Base-by-base conservation (phyloP, 2,797 vertebrate genomes). In the Macropodus opercularis region DNA sequence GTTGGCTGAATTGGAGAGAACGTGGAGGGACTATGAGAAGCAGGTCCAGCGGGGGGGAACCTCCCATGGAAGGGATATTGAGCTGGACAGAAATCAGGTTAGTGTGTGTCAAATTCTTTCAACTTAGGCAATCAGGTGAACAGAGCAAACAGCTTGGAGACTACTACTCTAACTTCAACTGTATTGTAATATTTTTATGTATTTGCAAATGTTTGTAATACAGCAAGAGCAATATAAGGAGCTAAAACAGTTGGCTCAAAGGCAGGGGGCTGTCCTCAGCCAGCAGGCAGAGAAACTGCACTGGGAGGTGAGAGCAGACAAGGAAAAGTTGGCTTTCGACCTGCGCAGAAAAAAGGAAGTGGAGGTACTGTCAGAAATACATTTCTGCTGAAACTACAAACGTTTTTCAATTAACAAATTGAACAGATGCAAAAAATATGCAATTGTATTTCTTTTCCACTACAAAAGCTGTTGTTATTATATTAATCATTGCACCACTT, bases 61-160 rank as follows among this genome's bases (percentile, higher is more conserved):
- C 8, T 51, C 39, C 19, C 85, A 47, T 69, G 88, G 83, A 18
- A 85, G 63, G 60, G 87, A 72, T 36, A 62, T 97, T 34, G 85
- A 95, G 51, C 89, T 99, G 55, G 87, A 86, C 73, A 91, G 92
- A 69, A 90, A 81, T 68, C 96, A 99, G 95, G 98, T 98, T 69
- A 91, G 69, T 14, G 8, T 40, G 41, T 35, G 22, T 52, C 29
- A 31, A 27, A 68, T n/a, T n/a, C n/a, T n/a, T n/a, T n/a, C n/a
- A n/a, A n/a, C n/a, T n/a, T n/a, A n/a, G n/a, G n/a, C n/a, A n/a
- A n/a, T n/a, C n/a, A n/a, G 29, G 29, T 31, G 24, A 26, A 26
- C 24, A 26, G 24, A 26, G 24, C 24, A 26, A 26, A 26, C 7
- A 7, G 24, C n/a, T n/a, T n/a, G n/a, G n/a, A n/a, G n/a, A n/a